Base-by-base conservation (phyloP, 2,888 invertebrate species). In the Lepidochrysops patricia region DNA sequence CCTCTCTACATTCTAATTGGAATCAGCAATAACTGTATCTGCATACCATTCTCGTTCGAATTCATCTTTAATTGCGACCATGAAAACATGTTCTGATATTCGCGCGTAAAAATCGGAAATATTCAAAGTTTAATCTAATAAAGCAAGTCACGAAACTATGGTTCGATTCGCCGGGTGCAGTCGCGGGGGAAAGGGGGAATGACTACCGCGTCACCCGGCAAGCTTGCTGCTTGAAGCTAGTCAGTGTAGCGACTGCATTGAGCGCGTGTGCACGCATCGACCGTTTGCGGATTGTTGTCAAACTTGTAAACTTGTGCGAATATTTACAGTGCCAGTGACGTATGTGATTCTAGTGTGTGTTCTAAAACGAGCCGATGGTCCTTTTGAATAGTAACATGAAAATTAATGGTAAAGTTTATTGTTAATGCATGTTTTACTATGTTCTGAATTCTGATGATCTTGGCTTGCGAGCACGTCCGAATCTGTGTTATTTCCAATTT, bases 351-450 rank as follows among this genome's bases (percentile, higher is more conserved):
- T 74, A 77, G 76, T 80, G 82, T 74, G 72, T 69, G 75, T 72
- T 64, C 69, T 76, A 72, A 77, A 69, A 73, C 74, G 74, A 75
- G 77, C 84, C 75, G 82, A 89, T 88, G 88, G 88, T 88, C 77
- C 85, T 86, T 76, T 85, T 88, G 84, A 88, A 89, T 79, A 84
- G 74, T 86, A 88, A 83, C 80, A 88, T 89, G 88, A 87, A 88
- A 89, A 88, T 89, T 74, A 83, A 84, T 80, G 88, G 88, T 89
- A 89, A 89, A 78, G 75, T 77, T 72, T 73, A 67, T 70, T 70
- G 74, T 66, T 63, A 68, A 66, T 85, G 85, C 85, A 85, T 85
- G 85, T 72, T 70, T 73, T 70, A 73, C 73, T 74, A 75, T 79
- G 70, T 81, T 78, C 78, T 71, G 83, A 79, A 79, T 77, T 74